A percentile compares a stretch with the other conserved stretches of the same genome.
Evolutionary conservation across 2,113 vertebrate species (phyloP).

Genomic region (Delphinapterus leucas): DNA sequence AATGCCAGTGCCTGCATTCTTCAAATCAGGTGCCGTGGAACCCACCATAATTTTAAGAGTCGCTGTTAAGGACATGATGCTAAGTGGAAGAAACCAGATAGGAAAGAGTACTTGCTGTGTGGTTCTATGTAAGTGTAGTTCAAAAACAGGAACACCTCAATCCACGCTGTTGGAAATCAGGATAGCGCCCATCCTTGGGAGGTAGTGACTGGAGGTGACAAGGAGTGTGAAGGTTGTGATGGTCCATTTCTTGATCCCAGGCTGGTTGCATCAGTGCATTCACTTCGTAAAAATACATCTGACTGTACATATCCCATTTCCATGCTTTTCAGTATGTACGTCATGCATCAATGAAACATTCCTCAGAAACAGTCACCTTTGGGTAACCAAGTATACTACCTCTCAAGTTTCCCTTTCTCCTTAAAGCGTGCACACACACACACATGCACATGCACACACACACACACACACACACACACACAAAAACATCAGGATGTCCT

Average conservation of each 20-base stretch:
- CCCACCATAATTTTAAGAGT: background rate
- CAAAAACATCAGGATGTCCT: background rate
- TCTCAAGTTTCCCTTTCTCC: background rate
- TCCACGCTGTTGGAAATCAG: background rate
- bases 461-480: background rate
- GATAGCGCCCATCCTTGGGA: accelerated
- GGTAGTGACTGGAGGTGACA: too few relatives aligned
- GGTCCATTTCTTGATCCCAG: background rate
- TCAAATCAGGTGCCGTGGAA: background rate
- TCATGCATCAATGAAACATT: background rate
- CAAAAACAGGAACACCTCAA: background rate
- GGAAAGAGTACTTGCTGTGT: background rate
- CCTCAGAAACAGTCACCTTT: background rate
- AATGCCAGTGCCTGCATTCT: background rate
- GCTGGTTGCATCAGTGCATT: too few relatives aligned
- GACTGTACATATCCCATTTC: background rate
- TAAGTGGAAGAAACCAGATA: background rate
- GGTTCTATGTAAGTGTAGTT: background rate
- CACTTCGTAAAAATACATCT: background rate
- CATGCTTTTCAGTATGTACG: background rate
- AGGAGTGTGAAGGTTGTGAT: background rate
- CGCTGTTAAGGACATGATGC: background rate
- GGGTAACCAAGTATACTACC: background rate
- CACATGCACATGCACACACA: background rate
- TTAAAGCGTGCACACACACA: background rate